Conservation (phyloP, 2,113 vertebrate species). For the Dicentrarchus labrax region DNA sequence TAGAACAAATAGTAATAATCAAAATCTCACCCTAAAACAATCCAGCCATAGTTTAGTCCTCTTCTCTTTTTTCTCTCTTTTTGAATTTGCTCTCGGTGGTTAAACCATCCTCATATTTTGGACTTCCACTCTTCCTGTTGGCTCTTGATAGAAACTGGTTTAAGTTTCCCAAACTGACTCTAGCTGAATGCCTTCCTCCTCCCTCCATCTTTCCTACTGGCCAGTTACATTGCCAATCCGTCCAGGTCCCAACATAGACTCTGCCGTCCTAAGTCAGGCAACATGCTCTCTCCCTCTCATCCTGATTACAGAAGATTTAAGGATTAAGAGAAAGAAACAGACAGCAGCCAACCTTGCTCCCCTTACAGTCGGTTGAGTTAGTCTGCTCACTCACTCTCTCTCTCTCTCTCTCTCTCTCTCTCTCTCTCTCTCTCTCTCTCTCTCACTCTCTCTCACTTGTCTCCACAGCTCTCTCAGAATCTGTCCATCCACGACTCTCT, state of each 20-base stretch:
- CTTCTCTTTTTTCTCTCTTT: slow-evolving; percentile 27
- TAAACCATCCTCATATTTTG: slow-evolving; percentile 53
- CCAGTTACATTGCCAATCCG: slow-evolving; percentile 66
- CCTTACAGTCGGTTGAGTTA: slow-evolving; percentile 61
- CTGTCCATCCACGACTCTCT: slow-evolving; percentile 52
- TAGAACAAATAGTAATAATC: slow-evolving; percentile 7
- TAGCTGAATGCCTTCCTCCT: slow-evolving; percentile 46
- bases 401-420: slow-evolving; percentile 40
- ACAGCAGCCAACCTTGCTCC: slow-evolving; percentile 69
- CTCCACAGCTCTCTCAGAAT: slow-evolving; percentile 39
- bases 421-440: slow-evolving; percentile 49
- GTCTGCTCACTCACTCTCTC: slow-evolving; percentile 48
- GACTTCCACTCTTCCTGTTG: slow-evolving; percentile 45
- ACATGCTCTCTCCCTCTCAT: slow-evolving; percentile 80
- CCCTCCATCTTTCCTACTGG: slow-evolving; percentile 57
- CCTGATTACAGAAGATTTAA: slow-evolving; percentile 86
- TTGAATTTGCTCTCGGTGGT: slow-evolving; percentile 27
- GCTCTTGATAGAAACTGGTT: slow-evolving; percentile 47
- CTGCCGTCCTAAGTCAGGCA: slow-evolving; percentile 78
- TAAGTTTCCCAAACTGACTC: slow-evolving; percentile 56
- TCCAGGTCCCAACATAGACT: slow-evolving; percentile 79
- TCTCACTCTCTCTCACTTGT: slow-evolving; percentile 43
- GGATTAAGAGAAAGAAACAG: slow-evolving; percentile 82
- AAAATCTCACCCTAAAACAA: slow-evolving; percentile 72
- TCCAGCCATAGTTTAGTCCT: slow-evolving; percentile 51